Evolutionary conservation across 2,113 vertebrate species (phyloP).

Genomic region (Sitta europaea): DNA sequence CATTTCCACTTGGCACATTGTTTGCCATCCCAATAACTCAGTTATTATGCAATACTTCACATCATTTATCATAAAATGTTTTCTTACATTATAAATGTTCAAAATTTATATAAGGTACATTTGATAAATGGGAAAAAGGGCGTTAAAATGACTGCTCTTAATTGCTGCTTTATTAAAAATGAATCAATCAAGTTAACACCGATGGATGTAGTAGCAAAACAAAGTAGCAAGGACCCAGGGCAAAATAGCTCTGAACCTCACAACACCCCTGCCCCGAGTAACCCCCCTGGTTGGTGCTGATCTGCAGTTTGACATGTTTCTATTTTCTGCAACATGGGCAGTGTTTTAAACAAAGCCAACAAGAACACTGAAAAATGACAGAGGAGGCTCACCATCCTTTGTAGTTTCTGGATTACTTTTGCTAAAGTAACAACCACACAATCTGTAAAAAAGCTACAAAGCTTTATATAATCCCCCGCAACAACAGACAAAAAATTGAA

Average conservation of each 20-base stretch:
- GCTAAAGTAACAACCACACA: background rate
- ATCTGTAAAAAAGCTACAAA: background rate
- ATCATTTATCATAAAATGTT: background rate
- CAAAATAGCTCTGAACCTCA: background rate
- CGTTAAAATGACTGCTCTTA: background rate
- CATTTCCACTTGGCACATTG: background rate
- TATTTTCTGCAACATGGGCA: background rate
- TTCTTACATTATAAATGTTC: background rate
- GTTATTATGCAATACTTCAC: background rate
- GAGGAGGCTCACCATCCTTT: background rate
- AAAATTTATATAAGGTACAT: background rate
- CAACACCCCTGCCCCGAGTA: background rate
- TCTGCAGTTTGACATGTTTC: background rate
- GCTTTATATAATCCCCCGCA: background rate
- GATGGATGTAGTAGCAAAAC: background rate
- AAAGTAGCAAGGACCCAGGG: background rate
- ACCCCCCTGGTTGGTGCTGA: background rate
- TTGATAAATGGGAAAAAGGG: background rate
- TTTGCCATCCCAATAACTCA: background rate
- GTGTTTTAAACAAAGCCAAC: background rate
- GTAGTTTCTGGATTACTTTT: background rate
- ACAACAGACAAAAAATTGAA: background rate
- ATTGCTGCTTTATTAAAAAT: background rate
- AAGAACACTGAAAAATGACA: background rate
- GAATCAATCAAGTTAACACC: background rate